Base-by-base conservation (phyloP, 2,888 invertebrate species). In the Deladenus siricidicola region DNA sequence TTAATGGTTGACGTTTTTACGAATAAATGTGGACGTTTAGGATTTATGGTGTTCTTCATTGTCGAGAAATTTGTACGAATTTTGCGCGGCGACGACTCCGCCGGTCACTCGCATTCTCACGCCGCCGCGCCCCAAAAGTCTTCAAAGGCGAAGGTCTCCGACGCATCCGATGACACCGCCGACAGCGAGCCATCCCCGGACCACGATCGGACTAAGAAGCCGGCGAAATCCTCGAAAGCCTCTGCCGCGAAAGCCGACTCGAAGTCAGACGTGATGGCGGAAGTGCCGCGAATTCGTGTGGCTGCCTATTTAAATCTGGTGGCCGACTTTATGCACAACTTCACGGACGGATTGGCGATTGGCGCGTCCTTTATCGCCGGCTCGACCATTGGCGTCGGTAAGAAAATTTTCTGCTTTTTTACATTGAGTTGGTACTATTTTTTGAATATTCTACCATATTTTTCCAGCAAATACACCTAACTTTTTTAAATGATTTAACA, bases 281-380 rank as follows among this genome's bases (percentile, higher is more conserved):
- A 55, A 44, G 6, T 55, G 3, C 43, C 44, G 26, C 39, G 58
- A 23, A 63, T 68, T 54, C 86, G 88, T 81, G 88, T 90, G 17
- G 86, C 90, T 39, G 93, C 93, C 1, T 98, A 94, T 80, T 84
- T 99, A 65, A 99, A 99, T 82, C 83, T 99, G 68, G 94, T 90
- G 55, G 98, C 98, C 39, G 98, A 99, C 81, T 94, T 94, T 80
- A 87, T 91, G 17, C 98, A 99, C 80, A 99, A 99, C 82, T 94
- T 99, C 79, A 99, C 98, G 14, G 98, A 99, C 84, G 98, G 98
- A 24, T 83, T 99, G 63, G 98, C 98, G 24, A 96, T 99, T 79
- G 98, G 98, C 53, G 96, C 96, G 1, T 94, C 94, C 1, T 78
- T 76, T 66, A 69, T 75, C 28, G 78, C 78, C 28, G 77, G 77